A percentile compares a stretch with the other conserved stretches of the same genome.
These are phyloP conservation scores for Phylloscopus trochiloides DNA, from an alignment of 2,113 vertebrate species.

Conservation along the genomic window DNA sequence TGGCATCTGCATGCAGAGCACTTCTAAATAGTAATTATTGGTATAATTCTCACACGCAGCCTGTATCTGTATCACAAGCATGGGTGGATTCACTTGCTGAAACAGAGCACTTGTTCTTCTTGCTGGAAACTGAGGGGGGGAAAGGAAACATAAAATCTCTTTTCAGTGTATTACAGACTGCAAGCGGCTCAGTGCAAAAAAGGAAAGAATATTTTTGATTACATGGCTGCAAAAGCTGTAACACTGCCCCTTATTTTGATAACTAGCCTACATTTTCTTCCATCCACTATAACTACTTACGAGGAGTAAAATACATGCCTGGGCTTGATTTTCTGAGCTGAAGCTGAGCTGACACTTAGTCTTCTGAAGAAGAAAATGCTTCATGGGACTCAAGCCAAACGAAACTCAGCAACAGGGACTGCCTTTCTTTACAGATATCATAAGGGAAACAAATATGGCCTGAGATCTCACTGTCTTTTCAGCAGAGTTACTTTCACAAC, in stretches of 20 bases:
- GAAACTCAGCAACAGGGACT: not conserved
- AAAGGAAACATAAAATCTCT: not conserved
- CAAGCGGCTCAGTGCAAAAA: not conserved
- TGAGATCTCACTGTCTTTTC: not conserved
- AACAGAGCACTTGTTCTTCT: not conserved
- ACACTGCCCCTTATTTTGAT: not conserved
- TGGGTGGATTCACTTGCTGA: not conserved
- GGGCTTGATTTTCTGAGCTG: not conserved
- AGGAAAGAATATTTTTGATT: not conserved
- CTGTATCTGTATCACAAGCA: not conserved
- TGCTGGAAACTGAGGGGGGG: not conserved
- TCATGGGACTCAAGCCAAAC: not conserved
- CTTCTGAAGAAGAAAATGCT: not conserved
- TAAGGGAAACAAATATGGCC: not conserved
- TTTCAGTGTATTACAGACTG: not conserved
- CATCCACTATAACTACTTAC: not conserved
- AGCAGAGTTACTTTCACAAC: not conserved
- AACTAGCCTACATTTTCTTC: not conserved
- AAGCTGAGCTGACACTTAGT: not conserved
- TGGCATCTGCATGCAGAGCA: conserved; percentile 31
- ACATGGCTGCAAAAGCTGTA: not conserved
- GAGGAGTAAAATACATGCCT: not conserved
- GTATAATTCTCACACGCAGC: conserved; percentile 19
- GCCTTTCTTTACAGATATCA: not conserved
- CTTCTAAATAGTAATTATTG: conserved; percentile 4